Evolutionary conservation across 2,797 vertebrate genomes (phyloP), one percentile per base, ranked within the genome.

Genomic region (Chromis chromis): DNA sequence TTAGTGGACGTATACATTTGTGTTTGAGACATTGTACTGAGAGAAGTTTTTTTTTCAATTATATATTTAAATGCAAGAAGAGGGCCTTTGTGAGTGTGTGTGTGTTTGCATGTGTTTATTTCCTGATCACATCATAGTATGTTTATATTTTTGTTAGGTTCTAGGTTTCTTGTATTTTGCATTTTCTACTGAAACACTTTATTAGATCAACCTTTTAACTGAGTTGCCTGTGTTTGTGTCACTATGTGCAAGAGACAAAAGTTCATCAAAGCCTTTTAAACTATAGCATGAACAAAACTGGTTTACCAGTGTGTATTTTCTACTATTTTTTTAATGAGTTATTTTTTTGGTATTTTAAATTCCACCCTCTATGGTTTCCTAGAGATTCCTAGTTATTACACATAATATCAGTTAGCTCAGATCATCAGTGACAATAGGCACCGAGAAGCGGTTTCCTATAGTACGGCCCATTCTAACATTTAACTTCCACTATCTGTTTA

Each of bases 1-100:
- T 86, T 58, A 33, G 33, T 76, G 52, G 72, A 78, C 6, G 2
- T 4, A 7, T 24, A 16, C 63, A 7, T 44, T 4, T 78, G 50
- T 72, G 55, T 78, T 66, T 50, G 65, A 49, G 25, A 50, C 3
- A 31, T 4, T 25, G 7, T 7, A 12, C 52, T 69, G 55, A 67
- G 31, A 36, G 31, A 69, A 19, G n/a, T 3, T 40, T 17, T 67
- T 40, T 39, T n/a, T 65, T 36, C 4, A 31, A 4, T 56, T 0
- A 57, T 56, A 25, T 66, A 49, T 59, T 58, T 21, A 40, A 61
- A 50, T 19, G 17, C 33, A 7, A 28, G 53, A 4, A 17, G 6
- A 27, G 28, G 22, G 14, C 25, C 11, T 24, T 16, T 65, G 12
- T 39, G 3, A 49, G 46, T 59, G 19, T 59, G 3, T 42, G 1